Base-by-base conservation (phyloP, 2,888 invertebrate species). In the Cataglyphis rosenhaueri region DNA sequence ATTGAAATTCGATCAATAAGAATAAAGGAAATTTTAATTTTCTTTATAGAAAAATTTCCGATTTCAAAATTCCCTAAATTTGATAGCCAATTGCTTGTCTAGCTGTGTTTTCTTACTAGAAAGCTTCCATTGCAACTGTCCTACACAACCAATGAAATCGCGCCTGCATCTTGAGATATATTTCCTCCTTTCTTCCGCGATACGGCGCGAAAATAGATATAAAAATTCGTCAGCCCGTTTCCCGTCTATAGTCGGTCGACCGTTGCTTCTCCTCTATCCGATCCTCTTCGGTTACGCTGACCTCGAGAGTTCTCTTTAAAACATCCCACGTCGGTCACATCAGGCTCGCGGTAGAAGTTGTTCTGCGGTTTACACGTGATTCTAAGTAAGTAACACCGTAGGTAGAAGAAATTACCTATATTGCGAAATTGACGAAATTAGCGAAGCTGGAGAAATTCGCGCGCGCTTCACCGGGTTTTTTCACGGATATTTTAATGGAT, bases 341-440 rank as follows among this genome's bases (percentile, higher is more conserved):
- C n/a, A 89, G 90, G 90, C 89, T 91, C 91, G 88, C 5, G 59
- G 57, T 91, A 92, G 91, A 92, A 92, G 91, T 91, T 88, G 86
- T 92, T 93, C 89, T 93, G 91, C 91, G 88, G 88, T 92, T 76
- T 91, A 88, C 91, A 94, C 92, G 93, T 94, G 93, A 89, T 89
- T 91, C 88, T 79, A 92, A 91, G 94, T 94, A 92, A 94, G 94
- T 91, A 62, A 76, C 12, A 9, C 59, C 1, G 15, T 0, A 2
- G 21, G n/a, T 29, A 18, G 15, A 8, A 62, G 32, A 81, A 52
- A 57, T 82, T 15, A 4, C 18, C 32, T 32, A 3, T 57, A 3
- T 18, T 15, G 12, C 41, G n/a, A 57, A 70, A 12, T 64, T 38
- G 21, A 6, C 35, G 35, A 35, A 35, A 35, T 29, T 29, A 29